Percentiles rank a stretch among this genome's conserved stretches.
Conservation (phyloP, 2,888 invertebrate species). For the Agrotis clavis region DNA sequence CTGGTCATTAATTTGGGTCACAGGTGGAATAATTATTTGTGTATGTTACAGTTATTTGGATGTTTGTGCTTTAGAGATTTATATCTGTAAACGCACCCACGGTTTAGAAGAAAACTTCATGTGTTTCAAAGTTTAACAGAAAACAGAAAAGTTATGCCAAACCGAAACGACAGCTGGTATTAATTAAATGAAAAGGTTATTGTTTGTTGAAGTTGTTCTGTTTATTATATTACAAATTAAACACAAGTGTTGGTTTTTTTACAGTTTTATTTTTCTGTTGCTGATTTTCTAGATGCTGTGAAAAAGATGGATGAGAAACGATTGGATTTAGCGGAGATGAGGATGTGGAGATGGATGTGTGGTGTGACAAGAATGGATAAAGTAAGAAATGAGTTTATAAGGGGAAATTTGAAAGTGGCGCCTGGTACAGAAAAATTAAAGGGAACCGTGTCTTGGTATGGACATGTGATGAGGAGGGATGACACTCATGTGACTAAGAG, state of each 20-base stretch:
- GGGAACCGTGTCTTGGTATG: no score
- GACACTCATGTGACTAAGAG: no score
- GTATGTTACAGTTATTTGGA: neutral
- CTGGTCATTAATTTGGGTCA: slow-evolving; percentile 36
- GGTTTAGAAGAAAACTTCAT: slow-evolving; percentile 23
- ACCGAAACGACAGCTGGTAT: slow-evolving; percentile 16
- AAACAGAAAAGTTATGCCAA: slow-evolving; percentile 15
- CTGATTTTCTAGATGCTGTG: no score
- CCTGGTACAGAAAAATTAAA: no score
- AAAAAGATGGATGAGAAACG: no score
- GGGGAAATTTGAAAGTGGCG: no score
- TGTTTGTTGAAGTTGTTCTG: slow-evolving; percentile 31
- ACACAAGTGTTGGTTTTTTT: slow-evolving; percentile 12
- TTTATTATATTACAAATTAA: neutral
- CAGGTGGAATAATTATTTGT: slow-evolving; percentile 42
- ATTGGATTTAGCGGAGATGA: no score
- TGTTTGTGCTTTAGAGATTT: slow-evolving; percentile 42
- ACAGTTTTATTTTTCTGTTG: neutral
- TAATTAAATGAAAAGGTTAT: slow-evolving; percentile 19
- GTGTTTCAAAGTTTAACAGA: slow-evolving; percentile 5
- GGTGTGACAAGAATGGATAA: no score
- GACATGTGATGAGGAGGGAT: no score
- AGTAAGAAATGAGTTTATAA: no score
- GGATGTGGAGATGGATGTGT: no score
- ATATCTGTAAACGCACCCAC: slow-evolving; percentile 40